Percentiles rank a stretch among this genome's conserved stretches.
Conservation (phyloP, 2,113 vertebrate genomes). For the Eupsittula cactorum region DNA sequence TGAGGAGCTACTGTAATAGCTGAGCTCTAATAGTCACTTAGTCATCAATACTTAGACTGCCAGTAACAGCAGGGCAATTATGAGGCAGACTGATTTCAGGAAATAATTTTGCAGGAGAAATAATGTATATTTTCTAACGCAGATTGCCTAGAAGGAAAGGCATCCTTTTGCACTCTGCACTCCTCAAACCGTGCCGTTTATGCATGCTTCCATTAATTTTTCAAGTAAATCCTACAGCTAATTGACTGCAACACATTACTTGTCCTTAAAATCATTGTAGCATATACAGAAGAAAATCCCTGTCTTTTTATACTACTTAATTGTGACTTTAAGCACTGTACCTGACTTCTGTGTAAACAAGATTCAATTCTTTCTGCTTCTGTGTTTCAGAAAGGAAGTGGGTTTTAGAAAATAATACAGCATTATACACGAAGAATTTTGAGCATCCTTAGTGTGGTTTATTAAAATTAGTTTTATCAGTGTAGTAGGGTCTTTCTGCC, state of each 20-base stretch:
- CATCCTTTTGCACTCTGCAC: background rate
- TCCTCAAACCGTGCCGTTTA: background rate
- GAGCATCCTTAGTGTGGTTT: background rate
- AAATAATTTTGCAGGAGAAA: conserved; percentile 9
- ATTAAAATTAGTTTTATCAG: background rate
- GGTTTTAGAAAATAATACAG: background rate
- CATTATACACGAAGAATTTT: background rate
- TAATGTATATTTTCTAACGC: background rate
- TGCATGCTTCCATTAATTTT: background rate
- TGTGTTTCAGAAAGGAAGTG: background rate
- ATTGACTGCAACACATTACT: background rate
- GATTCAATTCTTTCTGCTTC: background rate
- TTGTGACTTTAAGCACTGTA: background rate
- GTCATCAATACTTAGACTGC: background rate
- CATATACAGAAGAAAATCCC: background rate
- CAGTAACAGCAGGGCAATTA: background rate
- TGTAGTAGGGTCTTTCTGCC: background rate
- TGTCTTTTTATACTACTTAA: background rate
- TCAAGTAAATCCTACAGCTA: background rate
- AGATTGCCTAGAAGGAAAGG: background rate
- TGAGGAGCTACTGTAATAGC: background rate
- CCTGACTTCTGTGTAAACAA: background rate
- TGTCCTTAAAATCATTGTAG: background rate
- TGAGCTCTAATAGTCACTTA: conserved; percentile 24
- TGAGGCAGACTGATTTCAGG: background rate